phyloP scores from a whole-genome alignment of 2,797 vertebrate species.

The Acanthopagrus latus region DNA sequence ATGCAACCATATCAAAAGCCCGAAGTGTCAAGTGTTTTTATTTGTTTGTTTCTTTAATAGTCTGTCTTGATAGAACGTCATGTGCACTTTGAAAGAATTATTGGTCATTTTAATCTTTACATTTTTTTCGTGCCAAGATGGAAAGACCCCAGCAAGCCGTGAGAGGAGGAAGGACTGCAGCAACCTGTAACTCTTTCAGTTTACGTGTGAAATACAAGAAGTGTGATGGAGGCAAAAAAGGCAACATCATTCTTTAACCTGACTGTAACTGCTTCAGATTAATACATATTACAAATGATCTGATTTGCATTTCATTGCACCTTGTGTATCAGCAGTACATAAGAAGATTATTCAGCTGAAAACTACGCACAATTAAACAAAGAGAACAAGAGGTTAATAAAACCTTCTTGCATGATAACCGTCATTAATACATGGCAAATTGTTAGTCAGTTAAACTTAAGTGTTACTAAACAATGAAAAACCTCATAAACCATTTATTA shows the following conservation, averaged over 20 bases:
- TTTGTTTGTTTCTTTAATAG: neutral
- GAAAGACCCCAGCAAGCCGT: too few relatives aligned
- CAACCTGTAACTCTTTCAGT: neutral
- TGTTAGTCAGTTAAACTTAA: too few relatives aligned
- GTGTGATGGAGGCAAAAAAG: neutral
- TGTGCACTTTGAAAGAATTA: neutral
- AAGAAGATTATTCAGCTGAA: neutral
- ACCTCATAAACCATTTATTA: too few relatives aligned
- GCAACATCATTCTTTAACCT: neutral
- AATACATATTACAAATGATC: neutral
- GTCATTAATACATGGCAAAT: too few relatives aligned
- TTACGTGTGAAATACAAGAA: neutral
- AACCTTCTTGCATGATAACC: too few relatives aligned
- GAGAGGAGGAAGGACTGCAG: neutral
- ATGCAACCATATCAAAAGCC: conserved; percentile 17
- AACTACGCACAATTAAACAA: neutral
- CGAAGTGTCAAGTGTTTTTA: conserved; percentile 5
- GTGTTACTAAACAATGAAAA: too few relatives aligned
- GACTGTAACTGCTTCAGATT: neutral
- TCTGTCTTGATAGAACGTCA: neutral
- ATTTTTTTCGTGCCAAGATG: neutral
- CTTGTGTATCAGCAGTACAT: too few relatives aligned
- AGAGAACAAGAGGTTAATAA: too few relatives aligned
- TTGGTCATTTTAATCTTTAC: neutral
- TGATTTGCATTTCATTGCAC: neutral